Evolutionary conservation across 1,140 invertebrate genomes (phyloP), one percentile per base, ranked within the genome.

Genomic region (Zaprionus vittiger): DNA sequence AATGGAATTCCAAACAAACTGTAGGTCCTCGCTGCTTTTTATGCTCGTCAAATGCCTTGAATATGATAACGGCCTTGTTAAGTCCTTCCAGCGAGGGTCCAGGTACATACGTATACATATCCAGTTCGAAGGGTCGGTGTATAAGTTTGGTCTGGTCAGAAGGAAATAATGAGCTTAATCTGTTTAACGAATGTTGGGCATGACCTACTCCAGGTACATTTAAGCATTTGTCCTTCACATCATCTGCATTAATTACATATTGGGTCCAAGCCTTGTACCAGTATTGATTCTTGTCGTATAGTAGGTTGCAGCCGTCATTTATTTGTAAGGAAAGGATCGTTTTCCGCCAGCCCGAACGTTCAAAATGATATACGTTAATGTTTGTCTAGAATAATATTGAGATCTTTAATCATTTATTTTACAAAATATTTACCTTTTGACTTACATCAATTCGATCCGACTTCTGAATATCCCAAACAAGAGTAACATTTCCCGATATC

Each of bases 181-280:
- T 11, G 12, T 47, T 9, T 7, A 22, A 49, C 1, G 2, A 31
- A 14, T 24, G n/a, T 5, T 14, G 2, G 47, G 20, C 38, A n/a
- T 17, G 14, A 56, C 79, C 5, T 76, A 82, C 80, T 17, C 80
- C 80, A 11, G 55, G 72, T 4, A 37, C 44, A 24, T 14, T 17
- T 0, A 77, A 0, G n/a, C 81, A 83, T 37, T 57, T 72, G 1
- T 65, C n/a, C 24, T 31, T 55, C 0, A 69, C 38, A 11, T 73
- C 59, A 2, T 59, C 24, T 2, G 11, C 7, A 60, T 83, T 83
- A 1, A 0, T 55, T 6, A 76, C 1, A 15, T 83, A 24, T n/a
- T n/a, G 1, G 0, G 55, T 24, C 67, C 72, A 79, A 20, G 1
- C 4, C 1, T 11, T 49, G 37, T 83, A 72, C 67, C 67, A 76